These are phyloP conservation scores for Xenopus petersii DNA, from an alignment of 2,797 vertebrate species.

Conservation along the genomic window DNA sequence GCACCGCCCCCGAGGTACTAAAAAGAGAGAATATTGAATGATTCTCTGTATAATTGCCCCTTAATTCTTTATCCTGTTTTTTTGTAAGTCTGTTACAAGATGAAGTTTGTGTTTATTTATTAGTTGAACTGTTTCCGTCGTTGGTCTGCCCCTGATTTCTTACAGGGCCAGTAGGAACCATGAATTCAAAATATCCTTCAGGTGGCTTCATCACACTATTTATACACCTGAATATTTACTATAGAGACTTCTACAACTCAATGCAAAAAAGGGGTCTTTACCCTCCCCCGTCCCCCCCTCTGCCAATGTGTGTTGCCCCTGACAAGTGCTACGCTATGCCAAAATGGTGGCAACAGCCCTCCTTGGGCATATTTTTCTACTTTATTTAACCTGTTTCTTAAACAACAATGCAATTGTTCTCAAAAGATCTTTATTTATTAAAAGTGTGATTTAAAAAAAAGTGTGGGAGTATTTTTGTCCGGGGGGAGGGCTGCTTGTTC, in stretches of 20 bases:
- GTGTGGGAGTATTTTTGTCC: too few relatives aligned
- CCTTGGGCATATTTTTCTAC: slow-evolving; percentile 32
- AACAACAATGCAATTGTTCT: slow-evolving; percentile 37
- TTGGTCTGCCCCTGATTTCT: too few relatives aligned
- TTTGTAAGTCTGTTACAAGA: too few relatives aligned
- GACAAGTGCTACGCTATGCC: slow-evolving; percentile 23
- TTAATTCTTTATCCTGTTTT: too few relatives aligned
- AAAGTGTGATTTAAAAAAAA: slow-evolving; percentile 38
- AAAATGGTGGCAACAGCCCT: slow-evolving; percentile 14
- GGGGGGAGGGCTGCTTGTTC: too few relatives aligned
- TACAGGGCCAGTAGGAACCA: too few relatives aligned
- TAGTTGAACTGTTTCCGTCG: too few relatives aligned
- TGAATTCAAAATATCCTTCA: too few relatives aligned
- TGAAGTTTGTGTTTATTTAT: too few relatives aligned
- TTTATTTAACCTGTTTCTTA: slow-evolving; percentile 37
- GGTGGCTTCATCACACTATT: not conserved
- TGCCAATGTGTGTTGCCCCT: slow-evolving; percentile 13
- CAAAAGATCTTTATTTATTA: slow-evolving; percentile 45
- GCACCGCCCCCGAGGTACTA: too few relatives aligned
- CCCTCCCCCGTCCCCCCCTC: not conserved
- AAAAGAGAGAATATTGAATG: too few relatives aligned
- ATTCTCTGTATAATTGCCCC: too few relatives aligned
- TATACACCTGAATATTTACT: not conserved
- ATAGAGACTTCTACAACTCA: not conserved
- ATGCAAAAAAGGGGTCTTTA: not conserved